Evolutionary conservation across 2,113 vertebrate genomes (phyloP).

Genomic region (Arenaria interpres): DNA sequence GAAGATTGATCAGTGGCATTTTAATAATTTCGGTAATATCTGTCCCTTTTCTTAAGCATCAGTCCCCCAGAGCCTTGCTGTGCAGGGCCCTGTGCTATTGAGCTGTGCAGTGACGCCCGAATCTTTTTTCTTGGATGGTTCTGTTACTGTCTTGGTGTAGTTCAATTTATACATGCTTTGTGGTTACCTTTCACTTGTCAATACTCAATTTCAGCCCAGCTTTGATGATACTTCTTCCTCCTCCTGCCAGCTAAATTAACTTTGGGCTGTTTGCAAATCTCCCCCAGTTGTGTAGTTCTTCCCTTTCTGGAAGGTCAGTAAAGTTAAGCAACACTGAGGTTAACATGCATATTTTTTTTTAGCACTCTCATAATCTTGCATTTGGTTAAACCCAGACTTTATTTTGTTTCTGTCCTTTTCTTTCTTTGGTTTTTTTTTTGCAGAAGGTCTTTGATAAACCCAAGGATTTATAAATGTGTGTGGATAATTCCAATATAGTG

Average conservation of each 20-base stretch:
- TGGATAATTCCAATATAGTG: neutral
- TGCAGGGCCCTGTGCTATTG: neutral
- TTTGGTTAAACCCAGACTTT: neutral
- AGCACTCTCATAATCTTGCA: neutral
- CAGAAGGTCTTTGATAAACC: neutral
- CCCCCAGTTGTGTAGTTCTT: neutral
- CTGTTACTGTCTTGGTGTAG: neutral
- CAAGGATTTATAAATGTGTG: neutral
- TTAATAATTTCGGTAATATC: conserved; percentile 5
- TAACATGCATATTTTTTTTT: neutral
- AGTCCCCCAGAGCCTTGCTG: neutral
- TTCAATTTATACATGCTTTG: neutral
- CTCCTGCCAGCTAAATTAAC: neutral
- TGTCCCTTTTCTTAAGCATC: neutral
- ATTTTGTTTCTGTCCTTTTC: neutral
- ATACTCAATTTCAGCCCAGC: neutral
- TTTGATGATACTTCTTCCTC: neutral
- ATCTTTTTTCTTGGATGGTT: neutral
- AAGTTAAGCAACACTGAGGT: neutral
- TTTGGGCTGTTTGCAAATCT: neutral
- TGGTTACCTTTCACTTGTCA: neutral
- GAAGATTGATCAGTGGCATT: neutral
- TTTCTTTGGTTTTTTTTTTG: neutral
- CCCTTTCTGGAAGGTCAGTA: neutral
- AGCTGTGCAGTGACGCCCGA: neutral